These are phyloP conservation scores for Limosa lapponica DNA, from an alignment of 2,797 vertebrate species.

Conservation along the genomic window DNA sequence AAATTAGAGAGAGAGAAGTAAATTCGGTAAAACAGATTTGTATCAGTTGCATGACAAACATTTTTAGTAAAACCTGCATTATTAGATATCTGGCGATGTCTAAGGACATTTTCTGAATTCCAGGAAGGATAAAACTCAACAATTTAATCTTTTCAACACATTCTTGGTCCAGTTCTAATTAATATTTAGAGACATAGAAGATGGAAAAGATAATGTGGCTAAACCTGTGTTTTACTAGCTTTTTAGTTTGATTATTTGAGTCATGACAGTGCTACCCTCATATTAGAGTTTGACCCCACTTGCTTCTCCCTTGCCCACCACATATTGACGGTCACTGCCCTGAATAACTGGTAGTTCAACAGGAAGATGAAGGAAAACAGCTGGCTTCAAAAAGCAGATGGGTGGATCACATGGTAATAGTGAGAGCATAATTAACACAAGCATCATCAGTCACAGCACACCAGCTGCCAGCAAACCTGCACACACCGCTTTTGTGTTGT, in stretches of 20 bases:
- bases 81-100: not conserved
- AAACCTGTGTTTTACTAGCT: not conserved
- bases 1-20: not conserved
- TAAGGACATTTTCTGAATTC: not conserved
- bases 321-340: constrained; percentile 12
- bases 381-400: constrained; percentile 67
- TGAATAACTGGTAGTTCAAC: constrained; percentile 43
- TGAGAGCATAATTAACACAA: constrained; percentile 66
- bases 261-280: not conserved
- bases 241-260: not conserved
- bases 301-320: not conserved
- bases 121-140: not conserved
- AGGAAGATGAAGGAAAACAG: constrained; percentile 66
- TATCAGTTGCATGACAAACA: not conserved
- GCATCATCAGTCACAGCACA: constrained; percentile 65
- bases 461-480: constrained; percentile 70
- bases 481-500: constrained; percentile 30
- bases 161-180: not conserved
- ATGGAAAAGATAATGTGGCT: not conserved
- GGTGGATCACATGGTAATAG: constrained; percentile 65
- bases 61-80: not conserved
- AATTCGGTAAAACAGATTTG: not conserved
- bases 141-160: not conserved
- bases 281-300: not conserved
- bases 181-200: not conserved